A percentile compares a stretch with the other conserved stretches of the same genome.
Conservation (phyloP, 2,113 vertebrate species). For the Coptodon rendalli region DNA sequence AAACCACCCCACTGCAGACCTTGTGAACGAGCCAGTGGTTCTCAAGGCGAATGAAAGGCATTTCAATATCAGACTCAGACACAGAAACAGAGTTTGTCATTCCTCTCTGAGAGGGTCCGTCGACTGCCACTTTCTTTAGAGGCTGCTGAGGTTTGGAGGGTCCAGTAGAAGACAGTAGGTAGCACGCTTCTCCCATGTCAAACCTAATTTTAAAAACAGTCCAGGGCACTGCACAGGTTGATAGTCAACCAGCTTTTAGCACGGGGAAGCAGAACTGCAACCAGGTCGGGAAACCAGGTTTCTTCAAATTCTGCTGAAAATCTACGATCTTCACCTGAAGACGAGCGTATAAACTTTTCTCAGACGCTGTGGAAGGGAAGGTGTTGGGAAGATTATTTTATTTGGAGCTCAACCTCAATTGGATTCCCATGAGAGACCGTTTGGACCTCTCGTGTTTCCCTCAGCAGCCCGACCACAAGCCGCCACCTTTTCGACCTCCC, state of each 20-base stretch:
- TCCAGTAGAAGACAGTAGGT: conserved; percentile 1
- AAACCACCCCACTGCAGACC: conserved; percentile 68
- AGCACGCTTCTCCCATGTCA: conserved; percentile 33
- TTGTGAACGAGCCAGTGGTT: conserved; percentile 66
- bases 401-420: conserved; percentile 57
- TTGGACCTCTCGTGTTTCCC: conserved; percentile 46
- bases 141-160: conserved; percentile 46
- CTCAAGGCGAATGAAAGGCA: conserved; percentile 64
- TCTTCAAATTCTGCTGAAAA: conserved; percentile 66
- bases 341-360: neutral
- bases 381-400: conserved; percentile 34
- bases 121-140: conserved; percentile 39
- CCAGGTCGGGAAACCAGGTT: conserved; percentile 41
- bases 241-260: conserved; percentile 75
- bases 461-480: conserved; percentile 70
- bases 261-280: conserved; percentile 55
- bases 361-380: conserved; percentile 40
- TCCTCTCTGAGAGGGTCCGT: conserved; percentile 43
- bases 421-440: conserved; percentile 44
- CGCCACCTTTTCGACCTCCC: conserved; percentile 59
- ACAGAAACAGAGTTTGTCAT: conserved; percentile 72
- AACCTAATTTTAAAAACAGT: conserved; percentile 42
- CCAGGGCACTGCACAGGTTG: conserved; percentile 26
- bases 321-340: conserved; percentile 48
- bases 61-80: conserved; percentile 63